phyloP scores from a whole-genome alignment of 1,140 invertebrate species.

The Dreissena polymorpha region DNA sequence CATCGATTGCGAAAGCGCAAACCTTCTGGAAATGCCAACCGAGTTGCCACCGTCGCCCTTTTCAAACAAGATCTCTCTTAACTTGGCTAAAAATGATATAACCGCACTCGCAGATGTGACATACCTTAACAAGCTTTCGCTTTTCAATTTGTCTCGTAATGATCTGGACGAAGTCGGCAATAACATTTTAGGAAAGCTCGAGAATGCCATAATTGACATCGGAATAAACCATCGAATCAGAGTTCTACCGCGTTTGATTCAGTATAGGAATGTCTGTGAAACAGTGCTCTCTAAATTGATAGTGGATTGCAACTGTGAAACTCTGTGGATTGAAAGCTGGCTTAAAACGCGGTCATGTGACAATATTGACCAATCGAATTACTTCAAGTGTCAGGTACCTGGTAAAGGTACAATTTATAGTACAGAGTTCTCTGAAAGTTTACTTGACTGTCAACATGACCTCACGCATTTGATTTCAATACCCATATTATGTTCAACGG shows the following conservation, averaged over 20 bases:
- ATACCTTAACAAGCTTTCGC: not conserved
- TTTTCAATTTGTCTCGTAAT: not conserved
- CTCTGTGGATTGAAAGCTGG: conserved; percentile 7
- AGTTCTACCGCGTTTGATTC: not conserved
- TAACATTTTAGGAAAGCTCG: not conserved
- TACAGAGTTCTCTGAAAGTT: conserved; percentile 5
- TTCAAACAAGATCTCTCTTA: not conserved
- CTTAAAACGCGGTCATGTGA: not conserved
- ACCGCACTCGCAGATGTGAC: not conserved
- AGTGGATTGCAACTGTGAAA: conserved; percentile 3
- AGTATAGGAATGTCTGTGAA: not conserved
- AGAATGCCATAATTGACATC: not conserved
- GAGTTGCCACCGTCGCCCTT: not conserved
- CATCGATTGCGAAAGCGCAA: not conserved
- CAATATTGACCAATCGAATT: not conserved
- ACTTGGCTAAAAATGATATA: conserved; percentile 1
- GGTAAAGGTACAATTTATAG: not conserved
- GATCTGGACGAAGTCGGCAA: not conserved
- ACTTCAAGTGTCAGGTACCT: not conserved
- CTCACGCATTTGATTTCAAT: not conserved
- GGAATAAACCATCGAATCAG: not conserved
- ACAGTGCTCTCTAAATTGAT: not conserved
- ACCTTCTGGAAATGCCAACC: not conserved
- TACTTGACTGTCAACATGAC: conserved; percentile 4
- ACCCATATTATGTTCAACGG: not conserved